phyloP scores from a whole-genome alignment of 2,113 vertebrate genomes.

The Sturnus vulgaris region DNA sequence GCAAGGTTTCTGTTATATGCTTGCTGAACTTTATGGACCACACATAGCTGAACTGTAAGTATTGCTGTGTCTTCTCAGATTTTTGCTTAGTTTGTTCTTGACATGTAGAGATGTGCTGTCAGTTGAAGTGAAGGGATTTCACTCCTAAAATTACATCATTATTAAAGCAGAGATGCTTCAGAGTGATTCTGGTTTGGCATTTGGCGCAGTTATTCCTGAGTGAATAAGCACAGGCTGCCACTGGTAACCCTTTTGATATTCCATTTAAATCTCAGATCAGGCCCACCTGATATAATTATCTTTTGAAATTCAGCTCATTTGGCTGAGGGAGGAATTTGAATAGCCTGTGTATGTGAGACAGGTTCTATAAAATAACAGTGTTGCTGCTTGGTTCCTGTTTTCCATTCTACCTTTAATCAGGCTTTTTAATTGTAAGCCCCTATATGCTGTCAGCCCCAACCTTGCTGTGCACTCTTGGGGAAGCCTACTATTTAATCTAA shows the following conservation, averaged over 20 bases:
- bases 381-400: neutral
- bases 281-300: neutral
- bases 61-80: neutral
- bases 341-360: neutral
- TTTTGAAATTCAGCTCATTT: neutral
- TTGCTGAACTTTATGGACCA: conserved; percentile 57
- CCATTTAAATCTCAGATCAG: neutral
- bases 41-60: conserved; percentile 77
- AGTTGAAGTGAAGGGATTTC: neutral
- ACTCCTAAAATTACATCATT: neutral
- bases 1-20: conserved; percentile 60
- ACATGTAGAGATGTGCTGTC: neutral
- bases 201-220: neutral
- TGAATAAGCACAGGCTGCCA: neutral
- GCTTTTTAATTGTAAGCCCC: conserved; percentile 7
- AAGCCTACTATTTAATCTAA: neutral
- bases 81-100: neutral
- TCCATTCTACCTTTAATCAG: conserved; percentile 14
- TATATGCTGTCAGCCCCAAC: neutral
- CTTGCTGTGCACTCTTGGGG: neutral
- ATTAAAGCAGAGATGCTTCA: neutral
- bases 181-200: neutral
- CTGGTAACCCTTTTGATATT: neutral
- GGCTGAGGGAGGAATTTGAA: conserved; percentile 20
- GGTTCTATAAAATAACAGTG: neutral